Base-by-base conservation (phyloP, 2,113 vertebrate genomes). In the Pampusana beccarii region DNA sequence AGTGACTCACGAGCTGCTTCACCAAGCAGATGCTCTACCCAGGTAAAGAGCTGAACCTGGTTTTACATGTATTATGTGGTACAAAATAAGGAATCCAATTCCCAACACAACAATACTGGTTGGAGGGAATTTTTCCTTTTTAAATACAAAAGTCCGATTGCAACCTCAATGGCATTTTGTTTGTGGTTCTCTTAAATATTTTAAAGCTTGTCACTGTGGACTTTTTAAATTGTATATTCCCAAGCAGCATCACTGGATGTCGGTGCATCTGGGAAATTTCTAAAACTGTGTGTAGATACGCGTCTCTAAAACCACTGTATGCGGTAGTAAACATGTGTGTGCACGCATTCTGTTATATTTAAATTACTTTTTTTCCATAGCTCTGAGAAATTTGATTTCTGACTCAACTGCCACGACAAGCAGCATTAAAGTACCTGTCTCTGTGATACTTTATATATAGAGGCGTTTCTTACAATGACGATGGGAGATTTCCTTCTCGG, bases 401-500 rank as follows among this genome's bases (percentile, higher is more conserved):
- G 6, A 20, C 28, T 38, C 24, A 44, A 15, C n/a, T 38, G 11
- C 28, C 48, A 82, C 16, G 82, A 12, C 9, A 21, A 62, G 16
- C 2, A 46, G 15, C 31, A 66, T 1, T 23, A 7, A 48, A 16
- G 16, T 29, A 65, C 9, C 13, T 40, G 9, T 26, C 29, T 25
- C 18, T 1, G 1, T n/a, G 31, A 19, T 10, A 14, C 26, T 20
- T 61, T 46, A 19, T 19, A 18, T 5, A 31, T 0, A 51, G 10
- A 65, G 6, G 56, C 2, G 2, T 64, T 80, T 24, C 18, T 4
- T 31, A 51, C 24, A 31, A 8, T 1, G 4, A 56, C 0, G 1
- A 6, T 0, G 0, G n/a, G 10, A 66, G 13, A 12, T 75, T 33
- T 58, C 10, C 15, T 75, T 44, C 74, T 64, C 1, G 0, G 21